phyloP scores from a whole-genome alignment of 2,113 vertebrate genomes.

The Leptobrachium ailaonicum region DNA sequence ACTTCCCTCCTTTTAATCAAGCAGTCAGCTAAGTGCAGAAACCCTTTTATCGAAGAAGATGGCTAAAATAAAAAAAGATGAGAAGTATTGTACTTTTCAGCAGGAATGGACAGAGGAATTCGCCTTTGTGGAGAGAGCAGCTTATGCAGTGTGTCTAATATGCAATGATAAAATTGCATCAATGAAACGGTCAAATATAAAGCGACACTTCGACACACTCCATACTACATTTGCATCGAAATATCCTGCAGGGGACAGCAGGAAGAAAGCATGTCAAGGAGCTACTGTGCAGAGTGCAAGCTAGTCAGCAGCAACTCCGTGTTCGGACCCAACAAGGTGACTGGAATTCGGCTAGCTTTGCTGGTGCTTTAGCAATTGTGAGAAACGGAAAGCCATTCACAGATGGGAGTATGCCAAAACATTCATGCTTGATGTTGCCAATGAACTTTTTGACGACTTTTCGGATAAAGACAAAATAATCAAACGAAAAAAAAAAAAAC shows the following conservation, averaged over 20 bases:
- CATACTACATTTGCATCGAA: conserved; percentile 42
- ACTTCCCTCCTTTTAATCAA: too few relatives aligned
- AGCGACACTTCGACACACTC: conserved; percentile 28
- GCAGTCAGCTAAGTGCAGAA: too few relatives aligned
- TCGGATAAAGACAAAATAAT: too few relatives aligned
- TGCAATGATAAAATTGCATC: conserved; percentile 52
- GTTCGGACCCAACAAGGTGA: conserved; percentile 38
- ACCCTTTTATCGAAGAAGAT: too few relatives aligned
- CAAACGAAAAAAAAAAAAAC: too few relatives aligned
- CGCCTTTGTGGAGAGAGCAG: conserved; percentile 25
- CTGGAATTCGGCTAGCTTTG: conserved; percentile 48
- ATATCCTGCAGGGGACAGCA: conserved; percentile 46
- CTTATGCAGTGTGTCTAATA: conserved; percentile 48
- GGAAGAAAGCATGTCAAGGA: conserved; percentile 52
- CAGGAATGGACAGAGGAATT: too few relatives aligned
- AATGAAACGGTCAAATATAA: conserved; percentile 52
- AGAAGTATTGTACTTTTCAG: too few relatives aligned
- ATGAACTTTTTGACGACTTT: too few relatives aligned
- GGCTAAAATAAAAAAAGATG: too few relatives aligned
- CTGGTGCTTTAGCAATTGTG: conserved; percentile 50
- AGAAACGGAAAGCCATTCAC: conserved; percentile 52
- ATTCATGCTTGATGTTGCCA: too few relatives aligned
- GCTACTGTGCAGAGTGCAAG: conserved; percentile 46
- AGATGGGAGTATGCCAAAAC: too few relatives aligned
- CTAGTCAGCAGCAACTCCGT: conserved; percentile 52